phyloP scores from a whole-genome alignment of 2,888 invertebrate species.

The Protophormia terraenovae region DNA sequence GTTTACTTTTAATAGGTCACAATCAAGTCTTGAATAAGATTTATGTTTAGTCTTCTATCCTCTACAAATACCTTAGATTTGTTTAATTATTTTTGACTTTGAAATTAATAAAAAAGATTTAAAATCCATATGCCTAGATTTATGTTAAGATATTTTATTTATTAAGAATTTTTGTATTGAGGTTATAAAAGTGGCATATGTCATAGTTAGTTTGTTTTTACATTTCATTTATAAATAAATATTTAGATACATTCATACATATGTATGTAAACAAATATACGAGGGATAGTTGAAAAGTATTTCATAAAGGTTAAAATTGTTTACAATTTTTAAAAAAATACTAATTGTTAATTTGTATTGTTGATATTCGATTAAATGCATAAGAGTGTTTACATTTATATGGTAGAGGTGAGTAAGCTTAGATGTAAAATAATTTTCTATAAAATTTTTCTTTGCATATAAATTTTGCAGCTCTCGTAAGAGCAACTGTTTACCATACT shows the following conservation, averaged over 20 bases:
- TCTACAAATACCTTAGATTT: neutral
- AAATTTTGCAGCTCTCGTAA: neutral
- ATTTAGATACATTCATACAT: no score
- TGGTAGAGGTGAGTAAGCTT: no score
- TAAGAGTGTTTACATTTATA: no score
- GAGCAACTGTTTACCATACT: conserved; percentile 31
- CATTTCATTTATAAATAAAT: conserved; percentile 72
- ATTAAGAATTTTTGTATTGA: neutral
- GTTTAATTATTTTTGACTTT: neutral
- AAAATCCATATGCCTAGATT: no score
- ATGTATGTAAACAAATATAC: neutral
- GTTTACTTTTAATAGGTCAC: neutral
- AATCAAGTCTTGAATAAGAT: neutral
- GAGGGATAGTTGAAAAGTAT: neutral
- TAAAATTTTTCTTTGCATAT: neutral
- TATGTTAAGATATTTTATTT: neutral
- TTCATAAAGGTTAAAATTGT: neutral
- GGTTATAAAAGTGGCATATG: conserved; percentile 32
- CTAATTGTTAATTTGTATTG: no score
- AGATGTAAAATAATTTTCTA: neutral
- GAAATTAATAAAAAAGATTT: neutral
- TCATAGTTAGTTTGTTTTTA: conserved; percentile 73
- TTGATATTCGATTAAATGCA: no score
- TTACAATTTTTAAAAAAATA: neutral
- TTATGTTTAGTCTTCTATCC: no score